These are phyloP conservation scores for Capricornis sumatraensis DNA, from an alignment of 2,113 vertebrate genomes.

Conservation along the genomic window DNA sequence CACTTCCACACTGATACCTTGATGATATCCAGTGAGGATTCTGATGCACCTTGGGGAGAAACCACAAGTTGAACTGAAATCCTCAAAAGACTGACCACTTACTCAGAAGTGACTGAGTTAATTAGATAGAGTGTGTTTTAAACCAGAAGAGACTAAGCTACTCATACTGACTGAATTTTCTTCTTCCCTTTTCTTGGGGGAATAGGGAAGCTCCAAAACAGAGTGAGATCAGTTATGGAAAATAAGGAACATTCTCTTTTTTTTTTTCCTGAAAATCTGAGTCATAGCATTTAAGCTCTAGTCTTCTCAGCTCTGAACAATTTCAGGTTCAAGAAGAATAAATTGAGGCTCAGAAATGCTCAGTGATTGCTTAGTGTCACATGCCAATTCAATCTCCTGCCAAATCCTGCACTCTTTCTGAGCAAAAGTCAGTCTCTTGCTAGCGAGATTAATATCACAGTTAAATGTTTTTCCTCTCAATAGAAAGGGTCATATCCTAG, in stretches of 20 bases:
- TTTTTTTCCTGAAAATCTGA: conserved; percentile 34
- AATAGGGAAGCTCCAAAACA: background rate
- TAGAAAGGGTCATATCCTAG: background rate
- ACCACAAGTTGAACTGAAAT: background rate
- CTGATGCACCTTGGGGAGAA: background rate
- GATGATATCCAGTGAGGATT: background rate
- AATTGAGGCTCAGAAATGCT: background rate
- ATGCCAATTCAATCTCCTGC: background rate
- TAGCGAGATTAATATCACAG: background rate
- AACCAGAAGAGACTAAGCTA: background rate
- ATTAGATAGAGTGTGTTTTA: background rate
- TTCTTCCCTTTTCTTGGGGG: conserved; percentile 27
- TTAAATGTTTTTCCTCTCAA: background rate
- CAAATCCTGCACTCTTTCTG: background rate
- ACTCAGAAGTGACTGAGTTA: background rate
- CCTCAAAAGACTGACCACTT: background rate
- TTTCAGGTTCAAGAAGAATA: background rate
- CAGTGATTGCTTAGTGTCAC: background rate
- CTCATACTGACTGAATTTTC: background rate
- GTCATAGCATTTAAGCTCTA: background rate
- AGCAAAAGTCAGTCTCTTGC: background rate
- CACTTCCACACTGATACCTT: too few species aligned
- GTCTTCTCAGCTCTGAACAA: background rate
- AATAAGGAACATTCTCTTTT: conserved; percentile 20
- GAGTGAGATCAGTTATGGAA: conserved; percentile 34